phyloP scores from a whole-genome alignment of 2,113 vertebrate genomes.

The Scolopax mira region DNA sequence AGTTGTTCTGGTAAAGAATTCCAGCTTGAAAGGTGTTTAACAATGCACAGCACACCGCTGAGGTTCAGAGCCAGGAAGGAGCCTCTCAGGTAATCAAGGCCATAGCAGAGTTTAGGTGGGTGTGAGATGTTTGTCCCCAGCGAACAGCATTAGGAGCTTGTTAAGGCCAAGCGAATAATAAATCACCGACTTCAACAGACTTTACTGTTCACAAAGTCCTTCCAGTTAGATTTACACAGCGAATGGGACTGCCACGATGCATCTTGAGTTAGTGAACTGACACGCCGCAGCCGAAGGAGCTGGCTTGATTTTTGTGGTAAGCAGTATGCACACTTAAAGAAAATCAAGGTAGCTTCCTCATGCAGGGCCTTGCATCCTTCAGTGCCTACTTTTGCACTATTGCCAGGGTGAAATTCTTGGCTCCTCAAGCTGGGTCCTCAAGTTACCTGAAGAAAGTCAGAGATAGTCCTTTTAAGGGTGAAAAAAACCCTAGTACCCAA shows the following conservation, averaged over 20 bases:
- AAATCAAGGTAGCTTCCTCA: background rate
- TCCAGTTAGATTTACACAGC: conserved; percentile 1
- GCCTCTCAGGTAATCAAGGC: background rate
- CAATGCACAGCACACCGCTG: background rate
- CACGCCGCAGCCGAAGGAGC: background rate
- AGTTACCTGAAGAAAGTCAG: background rate
- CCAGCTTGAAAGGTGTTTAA: background rate
- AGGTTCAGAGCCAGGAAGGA: background rate
- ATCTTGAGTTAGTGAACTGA: background rate
- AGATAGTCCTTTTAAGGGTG: background rate
- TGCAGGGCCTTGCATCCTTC: background rate
- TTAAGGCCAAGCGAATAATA: background rate
- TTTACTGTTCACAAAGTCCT: background rate
- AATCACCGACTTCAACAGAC: conserved; percentile 12
- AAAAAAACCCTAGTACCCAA: background rate
- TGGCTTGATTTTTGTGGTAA: background rate
- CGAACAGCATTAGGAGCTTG: background rate
- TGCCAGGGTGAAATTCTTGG: background rate
- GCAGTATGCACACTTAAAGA: background rate
- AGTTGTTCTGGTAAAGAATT: background rate
- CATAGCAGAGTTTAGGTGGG: background rate
- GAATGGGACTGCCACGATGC: background rate
- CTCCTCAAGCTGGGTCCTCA: background rate
- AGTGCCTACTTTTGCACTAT: background rate
- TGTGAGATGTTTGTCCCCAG: background rate